Evolutionary conservation across 2,113 vertebrate species (phyloP).

Genomic region (Lasiurus borealis): DNA sequence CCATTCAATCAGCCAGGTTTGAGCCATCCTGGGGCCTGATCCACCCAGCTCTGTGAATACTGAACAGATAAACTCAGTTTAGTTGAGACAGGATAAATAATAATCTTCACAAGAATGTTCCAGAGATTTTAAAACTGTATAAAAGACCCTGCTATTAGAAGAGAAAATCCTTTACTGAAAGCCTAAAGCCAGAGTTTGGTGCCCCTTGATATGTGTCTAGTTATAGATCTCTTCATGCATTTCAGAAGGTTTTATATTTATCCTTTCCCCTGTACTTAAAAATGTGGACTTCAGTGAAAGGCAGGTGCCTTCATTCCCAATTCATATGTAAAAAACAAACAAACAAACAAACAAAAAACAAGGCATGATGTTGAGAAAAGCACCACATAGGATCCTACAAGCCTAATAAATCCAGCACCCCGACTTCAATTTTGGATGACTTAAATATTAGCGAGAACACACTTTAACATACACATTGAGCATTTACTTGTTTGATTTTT

Average conservation of each 20-base stretch:
- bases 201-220: background rate
- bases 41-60: background rate
- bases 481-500: background rate
- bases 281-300: background rate
- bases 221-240: background rate
- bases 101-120: constrained; percentile 10
- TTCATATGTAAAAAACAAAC: background rate
- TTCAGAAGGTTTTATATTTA: background rate
- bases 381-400: background rate
- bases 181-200: background rate
- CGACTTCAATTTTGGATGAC: background rate
- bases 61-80: background rate
- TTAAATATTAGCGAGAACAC: background rate
- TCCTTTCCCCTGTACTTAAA: background rate
- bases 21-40: background rate
- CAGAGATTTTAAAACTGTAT: constrained; percentile 45
- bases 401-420: background rate
- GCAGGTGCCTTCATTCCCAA: background rate
- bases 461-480: background rate
- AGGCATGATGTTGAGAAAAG: background rate
- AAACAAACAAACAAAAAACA: too few relatives aligned
- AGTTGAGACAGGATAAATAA: constrained; percentile 32
- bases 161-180: constrained; percentile 14
- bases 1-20: background rate
- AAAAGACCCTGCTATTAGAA: constrained; percentile 9